Percentiles rank a stretch among this genome's conserved stretches.
Conservation (phyloP, 2,113 vertebrate species). For the Cyanoramphus novaezelandiae region DNA sequence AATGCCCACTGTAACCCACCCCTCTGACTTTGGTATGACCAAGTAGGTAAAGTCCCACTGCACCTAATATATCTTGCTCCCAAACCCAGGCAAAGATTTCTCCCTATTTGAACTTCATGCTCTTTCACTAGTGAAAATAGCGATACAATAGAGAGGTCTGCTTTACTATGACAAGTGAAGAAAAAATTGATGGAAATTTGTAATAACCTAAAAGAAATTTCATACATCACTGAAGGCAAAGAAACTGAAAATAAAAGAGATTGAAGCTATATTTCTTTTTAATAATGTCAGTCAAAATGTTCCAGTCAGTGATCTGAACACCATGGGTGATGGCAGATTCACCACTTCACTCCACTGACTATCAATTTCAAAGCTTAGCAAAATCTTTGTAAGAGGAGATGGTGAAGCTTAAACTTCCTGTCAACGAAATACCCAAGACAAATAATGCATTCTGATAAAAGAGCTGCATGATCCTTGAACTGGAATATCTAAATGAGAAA, state of each 20-base stretch:
- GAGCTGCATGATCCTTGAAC: conserved; percentile 24
- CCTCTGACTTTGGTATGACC: not conserved
- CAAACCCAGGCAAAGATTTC: not conserved
- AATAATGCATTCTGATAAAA: conserved; percentile 46
- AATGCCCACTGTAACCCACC: not conserved
- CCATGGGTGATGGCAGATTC: conserved; percentile 62
- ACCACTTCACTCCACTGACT: conserved; percentile 71
- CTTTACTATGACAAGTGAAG: not conserved
- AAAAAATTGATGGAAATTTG: conserved; percentile 50
- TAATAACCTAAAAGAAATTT: conserved; percentile 68
- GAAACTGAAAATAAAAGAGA: conserved; percentile 58
- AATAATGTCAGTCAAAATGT: conserved; percentile 57
- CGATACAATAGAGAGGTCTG: not conserved
- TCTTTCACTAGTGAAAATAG: conserved; percentile 3
- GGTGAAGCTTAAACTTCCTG: conserved; percentile 26
- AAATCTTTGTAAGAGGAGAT: conserved; percentile 39
- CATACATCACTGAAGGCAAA: conserved; percentile 66
- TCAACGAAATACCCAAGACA: conserved; percentile 12
- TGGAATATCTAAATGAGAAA: conserved; percentile 45
- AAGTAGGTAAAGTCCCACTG: not conserved
- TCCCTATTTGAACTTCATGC: not conserved
- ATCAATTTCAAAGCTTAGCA: conserved; percentile 57
- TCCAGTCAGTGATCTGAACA: conserved; percentile 54
- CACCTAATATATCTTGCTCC: not conserved
- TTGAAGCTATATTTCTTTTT: conserved; percentile 48